Evolutionary conservation across 2,113 vertebrate species (phyloP), one percentile per base, ranked within the genome.

Genomic region (Campylomormyrus tamandua): DNA sequence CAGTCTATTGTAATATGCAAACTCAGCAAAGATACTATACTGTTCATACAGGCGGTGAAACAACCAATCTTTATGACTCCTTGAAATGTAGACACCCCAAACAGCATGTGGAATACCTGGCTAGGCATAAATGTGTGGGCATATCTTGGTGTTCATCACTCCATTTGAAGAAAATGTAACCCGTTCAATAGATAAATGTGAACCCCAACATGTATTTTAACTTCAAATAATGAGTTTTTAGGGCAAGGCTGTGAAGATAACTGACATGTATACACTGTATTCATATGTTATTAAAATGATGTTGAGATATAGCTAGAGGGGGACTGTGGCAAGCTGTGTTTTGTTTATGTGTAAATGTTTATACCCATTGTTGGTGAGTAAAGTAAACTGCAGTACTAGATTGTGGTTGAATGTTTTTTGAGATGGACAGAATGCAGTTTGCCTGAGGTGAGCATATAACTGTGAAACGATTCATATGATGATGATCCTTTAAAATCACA

Each of bases 111-210:
- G 58, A 66, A 66, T 66, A 9, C n/a, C 24, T 27, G 58, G 58
- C 58, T 11, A 66, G 58, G 24, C 24, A 9, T 66, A 66, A n/a
- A 66, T 27, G 24, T 66, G 58, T 0, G 4, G 2, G 24, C 24
- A 27, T 3, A 15, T 17, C 5, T 35, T 66, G 88, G 91, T 95
- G 96, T 96, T 95, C 94, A 96, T 96, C 95, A 96, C 92, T 86
- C 50, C 42, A 94, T 92, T 94, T 93, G 92, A 94, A 93, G 95
- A 94, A 94, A 66, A 66, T n/a, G 8, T n/a, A 21, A 56, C 53
- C 24, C 92, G 92, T 92, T 95, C 95, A 93, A 92, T 91, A 93
- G 93, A 95, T 95, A 94, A 95, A 96, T 95, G 95, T 95, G 95
- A 94, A 95, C 56, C 83, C 84, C 39, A 89, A 45, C 50, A 58